Evolutionary conservation across 2,797 vertebrate species (phyloP), one percentile per base, ranked within the genome.

Genomic region (Lepus townsendii): DNA sequence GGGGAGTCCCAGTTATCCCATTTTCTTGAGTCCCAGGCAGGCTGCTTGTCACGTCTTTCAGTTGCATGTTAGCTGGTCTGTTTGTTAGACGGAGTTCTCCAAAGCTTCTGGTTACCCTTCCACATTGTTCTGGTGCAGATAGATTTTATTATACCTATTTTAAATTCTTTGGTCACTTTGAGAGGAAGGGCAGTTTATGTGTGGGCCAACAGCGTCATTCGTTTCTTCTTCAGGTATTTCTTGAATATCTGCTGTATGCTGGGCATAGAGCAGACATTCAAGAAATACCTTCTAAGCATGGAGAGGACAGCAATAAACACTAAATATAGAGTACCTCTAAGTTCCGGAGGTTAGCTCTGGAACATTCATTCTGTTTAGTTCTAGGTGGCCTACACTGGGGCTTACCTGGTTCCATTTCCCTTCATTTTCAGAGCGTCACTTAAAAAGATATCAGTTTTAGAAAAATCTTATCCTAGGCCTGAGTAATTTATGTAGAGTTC

Each of bases 381-480:
- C 24, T 13, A 2, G 11, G 47, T 94, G 90, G 78, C 62, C n/a
- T 83, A 57, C 63, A 22, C 71, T 65, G 8, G 60, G 83, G 54
- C 77, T 87, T 83, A 12, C 42, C 32, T 92, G 20, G 7, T 88
- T 83, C n/a, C 76, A 38, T 35, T 73, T 85, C 20, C 27, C n/a
- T 95, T 79, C 35, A 22, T 87, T 69, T 83, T 47, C 50, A 90
- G 30, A 50, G 54, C 57, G n/a, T 68, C 62, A 35, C 93, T 89
- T 91, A 90, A 32, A 94, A 91, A 83, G 72, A 50, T 65, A 38
- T n/a, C 79, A 73, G 0, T 38, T 78, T 84, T 73, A n/a, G 83
- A 72, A 94, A 78, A 84, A 30, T 57, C 26, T 62, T 71, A 42
- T 57, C 27, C 78, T 72, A 63, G 16, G 65, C 24, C 82, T 83